Base-by-base conservation (phyloP, 2,888 invertebrate genomes). In the Blastobasis lacticolella region DNA sequence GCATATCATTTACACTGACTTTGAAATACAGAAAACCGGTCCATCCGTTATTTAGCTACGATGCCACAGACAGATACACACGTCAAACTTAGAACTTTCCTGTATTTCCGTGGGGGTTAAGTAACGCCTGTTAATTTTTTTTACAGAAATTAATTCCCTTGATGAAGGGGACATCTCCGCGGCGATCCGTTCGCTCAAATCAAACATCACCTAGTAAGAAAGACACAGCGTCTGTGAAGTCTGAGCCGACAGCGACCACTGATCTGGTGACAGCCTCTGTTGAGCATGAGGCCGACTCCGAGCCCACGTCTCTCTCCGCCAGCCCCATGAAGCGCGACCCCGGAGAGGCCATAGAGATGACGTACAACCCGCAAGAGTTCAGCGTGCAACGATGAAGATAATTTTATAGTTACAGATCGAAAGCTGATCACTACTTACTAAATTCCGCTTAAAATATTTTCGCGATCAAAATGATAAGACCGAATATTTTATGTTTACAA, bases 191-290 rank as follows among this genome's bases (percentile, higher is more conserved):
- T n/a, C 67, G 68, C 5, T 71, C 76, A 1, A 64, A 71, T 2
- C 69, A 62, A 2, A 71, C 61, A 49, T 79, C 84, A 0, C 81
- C 82, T 1, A 68, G 60, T 36, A 78, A 74, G 54, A 70, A 67
- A 4, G 84, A 84, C 59, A 74, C 69, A 6, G 52, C 61, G 0
- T 86, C 86, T 0, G 56, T 78, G 36, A 64, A 63, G 42, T 87
- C 87, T 0, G 85, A 86, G 45, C 83, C 85, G 1, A 87, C 87
- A 0, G 59, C 64, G 36, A 80, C 78, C 48, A 84, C 87, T 6
- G 86, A 84, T 55, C 63, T 87, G 51, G 84, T 86, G 41, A 79
- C 83, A 0, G 82, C 75, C 0, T 73, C 83, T 3, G 67, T 81
- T 43, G 83, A 81, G 53, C 80, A 68, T 4, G 79, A 65, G 1